Conservation (phyloP, 2,888 invertebrate genomes). For the Hydropsyche betteni region DNA sequence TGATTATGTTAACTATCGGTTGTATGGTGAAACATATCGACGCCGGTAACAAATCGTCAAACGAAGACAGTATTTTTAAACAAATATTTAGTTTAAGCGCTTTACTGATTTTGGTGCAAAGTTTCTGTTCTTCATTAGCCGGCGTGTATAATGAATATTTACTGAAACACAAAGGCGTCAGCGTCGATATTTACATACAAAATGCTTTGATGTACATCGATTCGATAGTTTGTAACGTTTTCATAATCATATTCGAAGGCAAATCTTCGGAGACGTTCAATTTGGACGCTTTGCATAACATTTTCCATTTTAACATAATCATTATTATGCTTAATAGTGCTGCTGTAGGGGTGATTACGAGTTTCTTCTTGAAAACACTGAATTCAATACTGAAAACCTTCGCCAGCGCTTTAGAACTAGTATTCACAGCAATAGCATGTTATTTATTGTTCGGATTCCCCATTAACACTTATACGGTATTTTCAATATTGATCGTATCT, state of each 20-base stretch:
- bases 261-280: constrained; percentile 71
- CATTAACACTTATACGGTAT: constrained; percentile 81
- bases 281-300: constrained; percentile 63
- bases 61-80: constrained; percentile 27
- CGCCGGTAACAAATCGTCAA: constrained; percentile 47
- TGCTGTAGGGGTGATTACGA: constrained; percentile 90
- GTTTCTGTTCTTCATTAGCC: constrained; percentile 91
- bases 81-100: constrained; percentile 68
- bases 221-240: constrained; percentile 90
- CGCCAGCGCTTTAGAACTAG: constrained; percentile 90
- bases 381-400: constrained; percentile 96
- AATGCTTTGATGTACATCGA: constrained; percentile 96
- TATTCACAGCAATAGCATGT: constrained; percentile 89
- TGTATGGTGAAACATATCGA: constrained; percentile 80
- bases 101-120: constrained; percentile 77
- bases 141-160: constrained; percentile 97
- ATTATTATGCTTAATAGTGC: constrained; percentile 89
- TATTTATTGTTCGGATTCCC: constrained; percentile 87
- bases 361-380: constrained; percentile 90
- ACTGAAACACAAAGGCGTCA: constrained; percentile 83
- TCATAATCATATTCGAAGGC: constrained; percentile 74
- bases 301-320: constrained; percentile 76
- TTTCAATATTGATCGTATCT: constrained; percentile 84
- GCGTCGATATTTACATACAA: constrained; percentile 90
- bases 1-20: constrained; percentile 85